phyloP scores from a whole-genome alignment of 2,797 vertebrate species.

The Periophthalmus magnuspinnatus region DNA sequence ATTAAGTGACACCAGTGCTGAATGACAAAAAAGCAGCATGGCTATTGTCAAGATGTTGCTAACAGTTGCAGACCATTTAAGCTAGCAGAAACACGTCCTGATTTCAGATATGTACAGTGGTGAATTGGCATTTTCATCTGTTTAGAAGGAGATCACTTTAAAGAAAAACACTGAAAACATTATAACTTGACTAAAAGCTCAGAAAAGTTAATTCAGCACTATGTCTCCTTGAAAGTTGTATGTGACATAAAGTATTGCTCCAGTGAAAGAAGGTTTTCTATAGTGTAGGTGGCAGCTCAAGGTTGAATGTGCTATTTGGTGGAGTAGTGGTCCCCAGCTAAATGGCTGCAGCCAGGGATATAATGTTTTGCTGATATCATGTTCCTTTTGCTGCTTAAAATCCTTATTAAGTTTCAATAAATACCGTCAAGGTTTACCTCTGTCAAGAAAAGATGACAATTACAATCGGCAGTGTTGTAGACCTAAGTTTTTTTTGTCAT shows the following conservation, averaged over 20 bases:
- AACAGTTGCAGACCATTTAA: not conserved
- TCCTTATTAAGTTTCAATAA: not conserved
- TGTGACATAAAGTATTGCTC: conserved; percentile 50
- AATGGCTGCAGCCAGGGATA: not conserved
- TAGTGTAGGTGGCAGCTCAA: not conserved
- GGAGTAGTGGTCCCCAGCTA: conserved; percentile 1
- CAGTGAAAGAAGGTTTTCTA: not conserved
- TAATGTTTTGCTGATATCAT: not conserved
- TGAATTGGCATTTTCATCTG: not conserved
- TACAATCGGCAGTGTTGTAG: conserved; percentile 6
- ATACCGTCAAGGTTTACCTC: not conserved
- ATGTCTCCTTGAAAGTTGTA: conserved; percentile 18
- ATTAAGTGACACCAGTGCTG: not conserved
- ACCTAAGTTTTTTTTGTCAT: not conserved
- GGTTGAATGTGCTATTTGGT: not conserved
- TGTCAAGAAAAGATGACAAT: not conserved
- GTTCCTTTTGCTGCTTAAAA: not conserved
- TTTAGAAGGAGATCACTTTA: no score
- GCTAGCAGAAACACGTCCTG: not conserved
- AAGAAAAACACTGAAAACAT: not conserved
- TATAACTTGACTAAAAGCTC: not conserved
- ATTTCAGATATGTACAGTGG: not conserved
- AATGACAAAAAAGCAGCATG: not conserved
- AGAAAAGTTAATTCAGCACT: not conserved
- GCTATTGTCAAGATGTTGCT: not conserved